Evolutionary conservation across 2,888 invertebrate species (phyloP).

Genomic region (Apantesis nais): DNA sequence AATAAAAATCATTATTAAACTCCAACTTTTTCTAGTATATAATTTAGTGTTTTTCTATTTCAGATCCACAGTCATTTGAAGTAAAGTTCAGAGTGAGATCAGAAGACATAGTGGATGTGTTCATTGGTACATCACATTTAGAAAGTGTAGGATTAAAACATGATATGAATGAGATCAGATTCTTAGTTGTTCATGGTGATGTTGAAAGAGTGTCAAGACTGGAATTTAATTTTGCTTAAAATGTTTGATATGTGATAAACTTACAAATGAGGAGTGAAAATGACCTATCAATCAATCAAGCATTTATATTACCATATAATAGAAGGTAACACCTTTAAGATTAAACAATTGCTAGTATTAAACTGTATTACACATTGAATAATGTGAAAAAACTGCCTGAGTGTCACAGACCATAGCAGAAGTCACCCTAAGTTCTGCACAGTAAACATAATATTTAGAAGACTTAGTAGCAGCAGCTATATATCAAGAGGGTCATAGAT

Average conservation of each 20-base stretch:
- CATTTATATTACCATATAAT: not conserved
- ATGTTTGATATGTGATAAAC: not conserved
- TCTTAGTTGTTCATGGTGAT: conserved; percentile 61
- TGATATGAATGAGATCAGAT: conserved; percentile 59
- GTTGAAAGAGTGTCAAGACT: conserved; percentile 56
- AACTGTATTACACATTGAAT: not conserved
- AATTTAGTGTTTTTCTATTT: conserved; percentile 29
- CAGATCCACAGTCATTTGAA: conserved; percentile 53
- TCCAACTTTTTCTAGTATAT: not conserved
- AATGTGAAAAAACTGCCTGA: not conserved
- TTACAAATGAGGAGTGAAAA: not conserved
- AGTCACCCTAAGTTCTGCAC: not conserved
- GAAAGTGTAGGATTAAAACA: conserved; percentile 53
- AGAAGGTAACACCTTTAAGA: not conserved
- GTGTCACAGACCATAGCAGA: not conserved
- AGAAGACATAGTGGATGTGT: conserved; percentile 40
- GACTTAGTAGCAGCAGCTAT: not conserved
- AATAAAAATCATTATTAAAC: not conserved
- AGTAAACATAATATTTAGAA: not conserved
- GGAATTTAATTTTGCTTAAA: conserved; percentile 55
- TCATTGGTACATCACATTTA: conserved; percentile 48
- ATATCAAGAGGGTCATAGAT: not conserved
- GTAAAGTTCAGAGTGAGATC: conserved; percentile 46
- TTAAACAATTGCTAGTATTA: not conserved
- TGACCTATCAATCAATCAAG: not conserved